Evolutionary conservation across 2,113 vertebrate species (phyloP).

Genomic region (Cephalopterus ornatus): DNA sequence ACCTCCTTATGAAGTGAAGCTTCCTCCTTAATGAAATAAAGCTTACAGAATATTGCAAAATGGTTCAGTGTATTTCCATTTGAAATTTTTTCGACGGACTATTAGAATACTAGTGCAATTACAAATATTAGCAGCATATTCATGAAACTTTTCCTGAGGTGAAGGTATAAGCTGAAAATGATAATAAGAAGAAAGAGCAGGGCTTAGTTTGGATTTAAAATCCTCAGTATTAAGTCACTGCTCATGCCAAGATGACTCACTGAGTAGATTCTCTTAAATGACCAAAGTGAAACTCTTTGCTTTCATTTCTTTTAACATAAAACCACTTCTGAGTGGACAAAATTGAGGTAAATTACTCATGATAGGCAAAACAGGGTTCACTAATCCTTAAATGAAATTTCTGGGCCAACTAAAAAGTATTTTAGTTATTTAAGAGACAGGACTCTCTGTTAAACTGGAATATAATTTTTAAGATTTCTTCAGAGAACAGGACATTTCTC

Average conservation of each 20-base stretch:
- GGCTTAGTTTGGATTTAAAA: constrained; percentile 38
- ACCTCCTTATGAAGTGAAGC: background rate
- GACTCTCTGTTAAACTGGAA: background rate
- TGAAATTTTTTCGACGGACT: background rate
- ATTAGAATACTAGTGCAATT: constrained; percentile 8
- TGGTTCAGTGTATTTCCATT: background rate
- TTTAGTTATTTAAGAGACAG: background rate
- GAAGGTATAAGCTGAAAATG: background rate
- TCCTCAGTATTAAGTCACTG: background rate
- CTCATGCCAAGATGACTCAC: background rate
- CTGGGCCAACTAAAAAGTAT: background rate
- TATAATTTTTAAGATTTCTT: background rate
- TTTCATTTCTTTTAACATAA: constrained; percentile 29
- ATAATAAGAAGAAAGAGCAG: background rate
- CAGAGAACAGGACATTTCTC: background rate
- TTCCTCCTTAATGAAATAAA: background rate
- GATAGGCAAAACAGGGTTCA: constrained; percentile 30
- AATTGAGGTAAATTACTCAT: constrained; percentile 34
- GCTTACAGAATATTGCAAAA: background rate
- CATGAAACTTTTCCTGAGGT: background rate
- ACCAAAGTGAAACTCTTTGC: background rate
- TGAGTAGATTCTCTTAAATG: constrained; percentile 24
- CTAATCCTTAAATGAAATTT: constrained; percentile 44
- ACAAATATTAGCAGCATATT: constrained; percentile 8
- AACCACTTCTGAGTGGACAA: background rate